Base-by-base conservation (phyloP, 2,888 invertebrate genomes). In the Julus scanicus region DNA sequence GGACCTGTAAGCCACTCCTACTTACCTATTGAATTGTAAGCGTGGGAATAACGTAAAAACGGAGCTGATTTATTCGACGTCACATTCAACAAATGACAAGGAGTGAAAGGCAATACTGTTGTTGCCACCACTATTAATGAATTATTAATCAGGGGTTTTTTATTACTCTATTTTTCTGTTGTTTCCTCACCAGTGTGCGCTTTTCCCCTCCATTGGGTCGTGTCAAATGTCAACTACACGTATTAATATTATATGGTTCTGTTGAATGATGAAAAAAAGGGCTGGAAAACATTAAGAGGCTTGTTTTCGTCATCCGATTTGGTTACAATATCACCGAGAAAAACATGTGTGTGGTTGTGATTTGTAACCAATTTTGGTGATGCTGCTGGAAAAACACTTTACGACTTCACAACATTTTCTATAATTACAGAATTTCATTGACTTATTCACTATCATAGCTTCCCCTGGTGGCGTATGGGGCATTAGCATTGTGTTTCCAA, bases 21-120 rank as follows among this genome's bases (percentile, higher is more conserved):
- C 84, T 71, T 20, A n/a, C 71, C 71, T 71, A 84, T 84, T 44
- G 84, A 84, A 84, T 44, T n/a, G 84, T 48, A 84, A 48, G 84
- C 84, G 84, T 84, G 84, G 84, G 84, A 84, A 84, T 84, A 84
- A 48, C 84, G 40, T 84, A 84, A 48, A 37, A 84, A 84, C 48
- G 84, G 17, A 40, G 40, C 40, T 84, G 84, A 84, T 84, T 84
- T 84, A 84, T 84, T 84, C 84, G 84, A 84, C 84, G 40, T 84
- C 40, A 48, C 48, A 84, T 84, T 40, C 40, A 20, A n/a, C 17
- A n/a, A 39, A 48, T 84, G 84, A 84, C 84, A 40, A 48, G 84
- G 84, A 84, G 40, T 84, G 84, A 84, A 84, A 84, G 84, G n/a
- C 84, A 84, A 84, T 84, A 84, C 84, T 84, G 84, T 84, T 84